These are phyloP conservation scores for Cyphomyrus discorhynchus DNA, from an alignment of 2,113 vertebrate species.

Conservation along the genomic window DNA sequence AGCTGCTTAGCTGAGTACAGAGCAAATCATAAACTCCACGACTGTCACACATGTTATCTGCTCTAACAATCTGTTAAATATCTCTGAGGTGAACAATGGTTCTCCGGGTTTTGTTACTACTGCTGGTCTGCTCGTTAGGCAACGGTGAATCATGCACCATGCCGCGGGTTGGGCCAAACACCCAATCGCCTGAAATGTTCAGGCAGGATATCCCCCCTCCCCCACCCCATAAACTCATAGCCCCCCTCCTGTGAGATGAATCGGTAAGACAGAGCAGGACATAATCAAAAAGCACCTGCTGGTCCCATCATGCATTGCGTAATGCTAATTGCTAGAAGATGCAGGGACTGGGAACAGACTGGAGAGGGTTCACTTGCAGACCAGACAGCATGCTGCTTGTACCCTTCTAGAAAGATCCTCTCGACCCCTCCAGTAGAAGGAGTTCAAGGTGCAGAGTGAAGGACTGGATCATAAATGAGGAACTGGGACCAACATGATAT, in stretches of 20 bases:
- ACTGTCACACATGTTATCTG: neutral
- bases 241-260: neutral
- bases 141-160: neutral
- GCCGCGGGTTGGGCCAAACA: neutral
- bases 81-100: neutral
- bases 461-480: neutral
- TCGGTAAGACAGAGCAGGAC: neutral
- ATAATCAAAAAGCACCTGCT: constrained; percentile 2
- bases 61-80: neutral
- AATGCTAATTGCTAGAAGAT: constrained; percentile 17
- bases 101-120: neutral
- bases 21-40: neutral
- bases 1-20: neutral
- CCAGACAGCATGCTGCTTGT: neutral
- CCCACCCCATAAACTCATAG: constrained; percentile 9
- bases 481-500: neutral
- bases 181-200: neutral
- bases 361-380: neutral
- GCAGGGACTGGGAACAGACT: neutral
- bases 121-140: neutral
- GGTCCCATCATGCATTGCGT: constrained; percentile 7
- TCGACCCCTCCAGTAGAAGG: neutral
- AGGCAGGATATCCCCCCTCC: neutral
- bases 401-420: constrained; percentile 11
- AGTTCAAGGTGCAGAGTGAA: neutral